Base-by-base conservation (phyloP, 1,140 invertebrate genomes). In the Drusus annulatus region DNA sequence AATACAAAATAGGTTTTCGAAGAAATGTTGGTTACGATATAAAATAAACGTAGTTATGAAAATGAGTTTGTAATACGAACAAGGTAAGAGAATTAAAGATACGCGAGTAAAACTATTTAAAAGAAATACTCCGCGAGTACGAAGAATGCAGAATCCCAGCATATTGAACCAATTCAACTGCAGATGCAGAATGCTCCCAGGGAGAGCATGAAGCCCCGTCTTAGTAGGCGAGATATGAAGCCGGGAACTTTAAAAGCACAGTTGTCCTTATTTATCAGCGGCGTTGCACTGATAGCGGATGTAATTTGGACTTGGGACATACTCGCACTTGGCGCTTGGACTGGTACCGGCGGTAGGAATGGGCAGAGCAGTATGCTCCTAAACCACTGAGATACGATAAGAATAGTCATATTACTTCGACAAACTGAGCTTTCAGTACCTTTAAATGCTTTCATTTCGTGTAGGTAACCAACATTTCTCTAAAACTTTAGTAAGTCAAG, bases 201-300 rank as follows among this genome's bases (percentile, higher is more conserved):
- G 15, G 78, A 73, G 78, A 73, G 13, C 25, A 23, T 56, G 28
- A 25, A 75, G 71, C 74, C 31, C 56, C 10, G 25, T 69, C 16
- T 17, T 13, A 76, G 45, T 8, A 69, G 79, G 73, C 68, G 21
- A 76, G 76, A 80, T 80, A 76, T 45, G 79, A 65, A 73, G 19
- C 31, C 2, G 36, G 15, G 65, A 75, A 52, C 65, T 54, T 50
- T 31, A 76, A 69, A 71, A 36, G 74, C 23, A 65, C 74, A 77
- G 63, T 77, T 63, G 50, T 81, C 45, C 65, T 81, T 81, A 81
- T 81, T 81, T 81, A 81, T 81, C 80, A 77, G 62, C 23, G 15
- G 50, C 69, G 62, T 58, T 79, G 77, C 51, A 45, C 65, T 52
- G 77, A 71, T 79, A 79, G 77, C 77, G 77, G 51, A 23, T 79